Evolutionary conservation across 2,797 vertebrate genomes (phyloP), one percentile per base, ranked within the genome.

Genomic region (Nasua narica): DNA sequence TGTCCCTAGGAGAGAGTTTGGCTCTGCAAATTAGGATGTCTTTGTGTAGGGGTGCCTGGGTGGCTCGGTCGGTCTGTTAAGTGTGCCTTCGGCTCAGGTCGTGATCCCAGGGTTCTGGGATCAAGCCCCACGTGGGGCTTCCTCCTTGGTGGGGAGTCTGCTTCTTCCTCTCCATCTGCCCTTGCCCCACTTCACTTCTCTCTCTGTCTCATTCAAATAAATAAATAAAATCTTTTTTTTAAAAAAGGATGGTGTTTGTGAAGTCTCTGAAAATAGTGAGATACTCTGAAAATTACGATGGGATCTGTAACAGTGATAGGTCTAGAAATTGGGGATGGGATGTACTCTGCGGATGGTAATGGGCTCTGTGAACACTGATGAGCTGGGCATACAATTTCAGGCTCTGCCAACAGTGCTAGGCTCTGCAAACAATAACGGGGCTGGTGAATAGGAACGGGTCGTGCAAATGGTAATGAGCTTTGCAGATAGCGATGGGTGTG

Each of bases 381-480:
- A 95, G 23, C 69, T 95, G 90, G 88, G 94, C 25, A 18, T 88
- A 70, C 91, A 25, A 94, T 88, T 93, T 95, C 86, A 96, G 74
- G 29, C 81, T 94, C 62, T 96, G 79, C 74, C 93, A 86, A 95
- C 87, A 77, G 43, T 23, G n/a, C 60, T 27, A 74, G 89, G 74
- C 48, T 83, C 94, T 67, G 77, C 72, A 87, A 74, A 92, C 60
- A 97, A 46, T 78, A 25, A 48, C 25, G n/a, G 65, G 54, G 37
- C 82, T 87, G 76, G n/a, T 7, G 52, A 84, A 88, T 10, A 77
- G 79, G 52, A 48, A 60, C 56, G 52, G 79, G 40, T 18, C 67
- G 25, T 85, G 50, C 46, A 29, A 86, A 83, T 54, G 58, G 32
- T 27, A 83, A 43, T 35, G 35, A 43, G 43, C 56, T 91, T 56